phyloP scores from a whole-genome alignment of 2,888 invertebrate species.

The Tricholauxania praeusta region DNA sequence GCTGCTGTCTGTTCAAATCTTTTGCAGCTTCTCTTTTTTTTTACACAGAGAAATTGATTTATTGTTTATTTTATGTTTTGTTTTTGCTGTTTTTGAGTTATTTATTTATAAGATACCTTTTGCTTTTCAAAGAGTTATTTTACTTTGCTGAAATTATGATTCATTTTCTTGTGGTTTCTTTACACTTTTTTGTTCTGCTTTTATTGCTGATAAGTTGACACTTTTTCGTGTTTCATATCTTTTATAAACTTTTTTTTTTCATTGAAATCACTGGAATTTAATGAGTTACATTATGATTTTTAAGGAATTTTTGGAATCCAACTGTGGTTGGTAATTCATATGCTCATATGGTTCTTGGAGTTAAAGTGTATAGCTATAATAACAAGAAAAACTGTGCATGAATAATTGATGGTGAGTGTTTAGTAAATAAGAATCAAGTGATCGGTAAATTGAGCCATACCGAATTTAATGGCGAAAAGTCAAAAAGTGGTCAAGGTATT shows the following conservation, averaged over 20 bases:
- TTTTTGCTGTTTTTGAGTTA: constrained; percentile 7
- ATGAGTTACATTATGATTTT: constrained; percentile 16
- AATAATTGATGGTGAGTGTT: too few species aligned
- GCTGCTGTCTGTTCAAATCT: neutral
- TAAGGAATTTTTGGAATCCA: neutral
- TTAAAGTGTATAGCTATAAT: too few species aligned
- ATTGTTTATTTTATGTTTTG: neutral
- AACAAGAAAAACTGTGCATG: too few species aligned
- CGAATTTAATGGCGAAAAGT: too few species aligned
- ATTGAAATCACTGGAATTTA: neutral
- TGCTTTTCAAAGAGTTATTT: constrained; percentile 9
- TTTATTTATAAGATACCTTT: neutral
- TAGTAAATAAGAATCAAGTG: too few species aligned
- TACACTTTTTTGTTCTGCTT: constrained; percentile 5
- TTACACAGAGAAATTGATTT: neutral
- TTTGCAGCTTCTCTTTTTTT: neutral
- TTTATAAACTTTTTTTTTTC: neutral
- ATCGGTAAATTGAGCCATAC: too few species aligned
- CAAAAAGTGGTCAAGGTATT: too few species aligned
- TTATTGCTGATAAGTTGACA: constrained; percentile 1
- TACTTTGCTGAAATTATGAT: neutral
- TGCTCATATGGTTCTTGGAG: too few species aligned
- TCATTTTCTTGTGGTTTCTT: constrained; percentile 4
- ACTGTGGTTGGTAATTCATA: too few species aligned
- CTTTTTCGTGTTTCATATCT: constrained; percentile 1